Percentiles rank a stretch among this genome's conserved stretches.
These are phyloP conservation scores for Coenobita brevimanus DNA, from an alignment of 1,140 invertebrate genomes.

Conservation along the genomic window DNA sequence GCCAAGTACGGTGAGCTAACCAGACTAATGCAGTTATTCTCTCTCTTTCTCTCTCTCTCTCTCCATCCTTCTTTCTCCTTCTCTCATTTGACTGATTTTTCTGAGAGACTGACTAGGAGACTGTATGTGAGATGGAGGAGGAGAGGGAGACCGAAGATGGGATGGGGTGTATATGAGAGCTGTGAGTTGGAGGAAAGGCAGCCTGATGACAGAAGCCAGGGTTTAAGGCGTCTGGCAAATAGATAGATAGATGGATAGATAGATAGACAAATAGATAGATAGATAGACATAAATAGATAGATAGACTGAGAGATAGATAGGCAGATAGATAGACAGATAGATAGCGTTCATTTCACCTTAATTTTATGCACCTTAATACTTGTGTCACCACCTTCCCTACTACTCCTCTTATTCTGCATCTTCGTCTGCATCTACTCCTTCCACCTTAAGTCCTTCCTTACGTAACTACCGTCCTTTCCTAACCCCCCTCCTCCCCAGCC, in stretches of 20 bases:
- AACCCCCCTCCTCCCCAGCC: background rate
- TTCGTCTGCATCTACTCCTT: background rate
- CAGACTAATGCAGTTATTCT: too few relatives aligned
- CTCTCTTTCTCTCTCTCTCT: conserved; percentile 34
- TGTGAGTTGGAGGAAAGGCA: too few relatives aligned
- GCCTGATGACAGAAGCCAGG: background rate
- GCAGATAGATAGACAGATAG: too few relatives aligned
- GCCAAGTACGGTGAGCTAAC: too few relatives aligned
- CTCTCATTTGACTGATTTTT: background rate
- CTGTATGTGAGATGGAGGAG: conserved; percentile 17
- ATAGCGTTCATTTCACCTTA: too few relatives aligned
- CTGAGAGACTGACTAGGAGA: too few relatives aligned
- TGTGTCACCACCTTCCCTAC: too few relatives aligned
- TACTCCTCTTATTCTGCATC: background rate
- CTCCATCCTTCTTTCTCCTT: conserved; percentile 6
- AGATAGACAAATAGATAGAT: too few relatives aligned
- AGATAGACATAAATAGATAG: too few relatives aligned
- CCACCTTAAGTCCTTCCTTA: background rate
- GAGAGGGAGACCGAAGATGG: background rate
- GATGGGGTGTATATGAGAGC: background rate
- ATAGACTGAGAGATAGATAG: too few relatives aligned
- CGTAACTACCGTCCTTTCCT: background rate
- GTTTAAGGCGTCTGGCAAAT: background rate
- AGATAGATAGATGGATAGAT: too few relatives aligned
- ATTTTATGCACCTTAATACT: too few relatives aligned